Evolutionary conservation across 2,888 invertebrate species (phyloP), one percentile per base, ranked within the genome.

Genomic region (Athetis lepigone): DNA sequence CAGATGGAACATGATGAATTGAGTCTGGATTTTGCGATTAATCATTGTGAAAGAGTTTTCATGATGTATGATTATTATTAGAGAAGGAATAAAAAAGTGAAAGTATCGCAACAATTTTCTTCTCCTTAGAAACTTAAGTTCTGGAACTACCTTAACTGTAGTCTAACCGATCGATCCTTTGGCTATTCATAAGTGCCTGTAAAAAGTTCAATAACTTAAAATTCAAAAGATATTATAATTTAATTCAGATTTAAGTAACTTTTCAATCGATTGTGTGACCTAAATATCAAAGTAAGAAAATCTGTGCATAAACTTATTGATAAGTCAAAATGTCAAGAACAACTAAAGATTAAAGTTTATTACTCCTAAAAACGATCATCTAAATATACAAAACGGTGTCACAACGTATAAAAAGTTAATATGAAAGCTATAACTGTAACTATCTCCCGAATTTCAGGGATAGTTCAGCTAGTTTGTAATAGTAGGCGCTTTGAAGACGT

Each of bases 401-500:
- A n/a, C 16, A 16, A 29, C 37, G n/a, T 42, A 23, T 43, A 33
- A 49, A 50, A 37, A 40, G 25, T 70, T 58, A 42, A 58, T 56
- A 36, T 51, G 23, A 58, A 70, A 51, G 37, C 57, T 76, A 55
- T 55, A 63, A 62, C 36, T 49, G 62, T 58, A 78, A 63, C 79
- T 45, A 62, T 63, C 57, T 33, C 49, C 63, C 58, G 29, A 62
- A 77, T 74, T 66, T 70, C 75, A 69, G 75, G 66, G 57, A 73
- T 58, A 65, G 57, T 65, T 65, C 25, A 46, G 57, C 39, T 57
- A 54, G 45, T 49, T 23, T 50, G 52, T 65, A 65, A 73, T 55
- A 60, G 46, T 63, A 69, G 74, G 63, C 63, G 54, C 81, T 87
- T 87, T 86, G 87, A 86, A 65, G 71, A 58, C 49, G 70, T 85